Base-by-base conservation (phyloP, 2,113 vertebrate genomes). In the Tetrao urogallus region DNA sequence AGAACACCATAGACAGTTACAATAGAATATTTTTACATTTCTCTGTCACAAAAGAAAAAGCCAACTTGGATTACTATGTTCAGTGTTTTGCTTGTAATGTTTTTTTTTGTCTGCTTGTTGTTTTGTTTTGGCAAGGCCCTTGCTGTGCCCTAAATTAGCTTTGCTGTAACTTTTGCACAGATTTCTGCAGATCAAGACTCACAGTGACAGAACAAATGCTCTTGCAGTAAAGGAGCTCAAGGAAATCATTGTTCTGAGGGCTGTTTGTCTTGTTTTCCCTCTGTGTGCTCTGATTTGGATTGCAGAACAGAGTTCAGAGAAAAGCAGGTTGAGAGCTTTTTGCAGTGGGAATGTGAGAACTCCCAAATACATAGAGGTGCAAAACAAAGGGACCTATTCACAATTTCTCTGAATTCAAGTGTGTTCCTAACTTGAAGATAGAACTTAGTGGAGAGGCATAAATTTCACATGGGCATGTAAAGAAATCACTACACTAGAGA, bases 221-320 rank as follows among this genome's bases (percentile, higher is more conserved):
- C 21, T 3, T 38, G 38, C 32, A 89, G 76, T 36, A 92, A 92
- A 93, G 11, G 2, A 34, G 4, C 8, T 24, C 22, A 30, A 57
- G n/a, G 16, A 82, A 88, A 56, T 72, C 21, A 82, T 80, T 0
- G 0, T 85, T 88, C 63, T 77, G 64, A 30, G 28, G 24, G 60
- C 52, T 92, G 43, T 92, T 93, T 95, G 40, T 66, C 82, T 91
- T 79, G 71, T 34, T 73, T 95, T 92, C 12, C 19, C 50, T 66
- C 73, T 80, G 56, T 74, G 38, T 80, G 16, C 87, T 95, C 64
- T 80, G 36, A 67, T 74, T 76, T 0, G 0, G 45, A 54, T 28
- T 42, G 34, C n/a, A 88, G 38, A 83, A 80, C 6, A 77, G 79
- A 82, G 52, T 71, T 93, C 82, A 64, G 48, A 63, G 56, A 56